These are phyloP conservation scores for Trypoxylon attenuatum DNA, from an alignment of 2,888 invertebrate species.

Conservation along the genomic window DNA sequence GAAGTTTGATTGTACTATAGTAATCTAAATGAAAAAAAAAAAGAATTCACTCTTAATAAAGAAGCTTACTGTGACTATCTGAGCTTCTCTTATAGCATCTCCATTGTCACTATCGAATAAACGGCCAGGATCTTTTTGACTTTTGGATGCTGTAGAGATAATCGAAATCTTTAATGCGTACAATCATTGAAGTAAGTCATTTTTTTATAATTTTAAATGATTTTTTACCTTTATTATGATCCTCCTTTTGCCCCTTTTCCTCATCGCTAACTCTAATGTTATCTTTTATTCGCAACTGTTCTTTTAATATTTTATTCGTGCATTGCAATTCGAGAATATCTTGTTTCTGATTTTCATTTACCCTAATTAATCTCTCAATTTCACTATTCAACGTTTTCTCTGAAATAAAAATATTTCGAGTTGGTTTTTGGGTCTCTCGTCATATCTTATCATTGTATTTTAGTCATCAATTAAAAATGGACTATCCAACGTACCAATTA, in stretches of 20 bases:
- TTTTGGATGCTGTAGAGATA: constrained; percentile 19
- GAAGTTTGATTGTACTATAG: too few species aligned
- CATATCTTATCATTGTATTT: too few species aligned
- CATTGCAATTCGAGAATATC: constrained; percentile 75
- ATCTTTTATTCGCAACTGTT: constrained; percentile 40
- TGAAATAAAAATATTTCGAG: constrained; percentile 59
- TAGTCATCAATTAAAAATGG: background rate
- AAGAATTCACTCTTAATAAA: background rate
- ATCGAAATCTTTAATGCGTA: background rate
- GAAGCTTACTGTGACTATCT: constrained; percentile 53
- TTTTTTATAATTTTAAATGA: background rate
- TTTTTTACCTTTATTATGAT: constrained; percentile 53
- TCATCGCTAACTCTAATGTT: constrained; percentile 27
- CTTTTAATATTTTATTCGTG: constrained; percentile 55
- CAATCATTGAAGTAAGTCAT: background rate
- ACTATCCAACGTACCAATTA: constrained; percentile 75
- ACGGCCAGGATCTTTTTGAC: background rate
- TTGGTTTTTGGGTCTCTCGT: too few species aligned
- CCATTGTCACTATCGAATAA: constrained; percentile 6
- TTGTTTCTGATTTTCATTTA: constrained; percentile 73
- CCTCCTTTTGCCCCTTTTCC: constrained; percentile 55
- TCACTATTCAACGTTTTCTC: constrained; percentile 77
- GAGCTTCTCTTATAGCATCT: constrained; percentile 42
- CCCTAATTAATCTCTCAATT: constrained; percentile 75
- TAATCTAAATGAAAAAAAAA: background rate